Evolutionary conservation across 2,888 invertebrate species (phyloP), one percentile per base, ranked within the genome.

Genomic region (Eucriotettix oculatus): DNA sequence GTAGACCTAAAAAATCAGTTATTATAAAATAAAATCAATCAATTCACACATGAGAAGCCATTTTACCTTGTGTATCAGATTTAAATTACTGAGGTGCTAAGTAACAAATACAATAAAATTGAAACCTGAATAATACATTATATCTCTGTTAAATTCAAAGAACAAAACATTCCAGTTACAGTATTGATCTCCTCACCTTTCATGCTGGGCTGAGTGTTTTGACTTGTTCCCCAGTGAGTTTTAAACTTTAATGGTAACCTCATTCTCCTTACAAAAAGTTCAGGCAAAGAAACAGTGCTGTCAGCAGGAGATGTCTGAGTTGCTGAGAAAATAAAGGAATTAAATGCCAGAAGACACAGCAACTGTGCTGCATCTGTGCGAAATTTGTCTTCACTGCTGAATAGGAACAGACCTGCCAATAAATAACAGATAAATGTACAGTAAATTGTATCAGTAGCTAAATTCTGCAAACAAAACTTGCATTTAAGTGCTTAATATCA

Each of bases 321-420:
- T 52, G 68, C 71, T 61, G 72, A 73, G 56, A 66, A 63, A 7
- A 75, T 72, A 64, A 72, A 75, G 64, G 77, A 75, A 64, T 73
- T 73, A 65, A 76, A 80, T 29, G 78, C 66, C 52, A 81, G 68
- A 12, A 80, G 66, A 67, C 75, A 75, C n/a, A 81, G 66, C 52
- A 81, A 67, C 59, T 74, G 74, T 12, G 76, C 71, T 1, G 73
- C 76, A 66, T 79, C 79, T 42, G 72, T 69, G 64, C 75, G 74
- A 60, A 78, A 69, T 61, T 74, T 70, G 63, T 79, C 78, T 65
- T 80, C 79, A 54, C 76, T 75, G 57, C 76, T 76, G 71, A 76
- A 80, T 58, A 79, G 67, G 68, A 80, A 78, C 56, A 80, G 65
- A 54, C 76, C 79, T 79, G 66, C 58, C 73, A 71, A 63, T 60